phyloP scores from a whole-genome alignment of 2,797 vertebrate genomes.

The Adrianichthys oophorus region DNA sequence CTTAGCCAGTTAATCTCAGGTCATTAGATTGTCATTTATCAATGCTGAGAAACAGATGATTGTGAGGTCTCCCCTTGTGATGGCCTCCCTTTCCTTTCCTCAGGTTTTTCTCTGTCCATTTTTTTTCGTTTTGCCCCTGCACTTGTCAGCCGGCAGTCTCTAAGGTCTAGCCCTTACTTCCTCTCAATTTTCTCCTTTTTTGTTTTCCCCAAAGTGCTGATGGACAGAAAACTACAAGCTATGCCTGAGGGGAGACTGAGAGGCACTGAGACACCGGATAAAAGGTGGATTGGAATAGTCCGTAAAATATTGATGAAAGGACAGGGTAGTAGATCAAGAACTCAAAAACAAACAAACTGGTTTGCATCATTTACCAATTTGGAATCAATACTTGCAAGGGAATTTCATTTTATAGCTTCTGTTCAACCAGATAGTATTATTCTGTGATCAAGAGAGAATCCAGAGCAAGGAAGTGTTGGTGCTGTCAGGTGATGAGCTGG shows the following conservation, averaged over 20 bases:
- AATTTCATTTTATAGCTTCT: too few species aligned
- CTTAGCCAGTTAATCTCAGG: constrained; percentile 66
- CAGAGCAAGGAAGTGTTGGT: too few species aligned
- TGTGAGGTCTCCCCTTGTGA: constrained; percentile 23
- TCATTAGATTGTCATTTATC: constrained; percentile 72
- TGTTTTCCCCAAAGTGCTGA: constrained; percentile 67
- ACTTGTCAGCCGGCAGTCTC: constrained; percentile 35
- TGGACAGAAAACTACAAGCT: constrained; percentile 58
- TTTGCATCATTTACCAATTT: background rate
- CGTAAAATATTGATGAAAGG: constrained; percentile 19
- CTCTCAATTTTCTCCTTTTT: constrained; percentile 49
- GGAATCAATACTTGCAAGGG: background rate
- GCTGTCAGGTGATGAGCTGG: background rate
- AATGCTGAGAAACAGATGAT: constrained; percentile 36
- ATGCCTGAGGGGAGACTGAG: constrained; percentile 60
- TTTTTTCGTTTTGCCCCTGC: constrained; percentile 11
- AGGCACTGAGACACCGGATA: constrained; percentile 19
- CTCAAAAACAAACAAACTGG: background rate
- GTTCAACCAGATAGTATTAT: too few species aligned
- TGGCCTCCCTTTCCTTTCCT: constrained; percentile 38
- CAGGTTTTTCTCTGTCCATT: constrained; percentile 8
- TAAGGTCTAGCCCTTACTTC: constrained; percentile 38
- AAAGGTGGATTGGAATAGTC: background rate
- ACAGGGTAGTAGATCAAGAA: background rate
- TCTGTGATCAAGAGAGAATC: too few species aligned